These are phyloP conservation scores for Hemistola chrysoprasaria DNA, from an alignment of 2,888 invertebrate genomes.

Conservation along the genomic window DNA sequence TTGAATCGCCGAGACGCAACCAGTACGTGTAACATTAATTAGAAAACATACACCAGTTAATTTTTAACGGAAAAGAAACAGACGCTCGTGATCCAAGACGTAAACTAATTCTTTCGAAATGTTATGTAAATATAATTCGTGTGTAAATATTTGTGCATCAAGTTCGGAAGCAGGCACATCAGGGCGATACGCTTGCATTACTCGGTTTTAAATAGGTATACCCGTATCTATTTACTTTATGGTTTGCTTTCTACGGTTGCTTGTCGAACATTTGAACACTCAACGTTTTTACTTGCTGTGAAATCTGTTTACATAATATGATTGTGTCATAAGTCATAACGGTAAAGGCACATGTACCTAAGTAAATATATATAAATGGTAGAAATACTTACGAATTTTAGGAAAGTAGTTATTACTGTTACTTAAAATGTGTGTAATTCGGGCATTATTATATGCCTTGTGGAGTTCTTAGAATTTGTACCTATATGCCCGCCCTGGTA, in stretches of 20 bases:
- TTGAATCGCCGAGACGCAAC: no score
- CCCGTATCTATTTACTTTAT: constrained; percentile 48
- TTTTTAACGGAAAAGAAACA: constrained; percentile 33
- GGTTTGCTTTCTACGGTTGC: constrained; percentile 43
- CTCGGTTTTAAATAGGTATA: constrained; percentile 51
- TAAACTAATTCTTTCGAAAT: constrained; percentile 57
- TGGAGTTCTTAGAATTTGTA: no score
- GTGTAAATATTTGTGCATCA: constrained; percentile 57
- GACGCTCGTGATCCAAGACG: constrained; percentile 38
- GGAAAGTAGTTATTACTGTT: no score
- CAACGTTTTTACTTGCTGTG: constrained; percentile 15
- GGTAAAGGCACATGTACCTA: no score
- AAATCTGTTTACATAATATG: constrained; percentile 17
- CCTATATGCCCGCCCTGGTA: no score
- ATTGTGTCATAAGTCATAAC: constrained; percentile 25
- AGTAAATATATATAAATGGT: constrained; percentile 10
- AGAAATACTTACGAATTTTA: no score
- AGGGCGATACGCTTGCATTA: constrained; percentile 60
- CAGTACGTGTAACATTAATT: no score
- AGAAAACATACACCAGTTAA: constrained; percentile 26
- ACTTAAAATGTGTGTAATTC: no score
- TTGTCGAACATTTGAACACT: constrained; percentile 18
- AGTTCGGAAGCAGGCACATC: constrained; percentile 38
- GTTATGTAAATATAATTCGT: constrained; percentile 59
- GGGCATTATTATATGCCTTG: no score